Base-by-base conservation (phyloP, 1,140 invertebrate species). In the Tetramorium alpestre region DNA sequence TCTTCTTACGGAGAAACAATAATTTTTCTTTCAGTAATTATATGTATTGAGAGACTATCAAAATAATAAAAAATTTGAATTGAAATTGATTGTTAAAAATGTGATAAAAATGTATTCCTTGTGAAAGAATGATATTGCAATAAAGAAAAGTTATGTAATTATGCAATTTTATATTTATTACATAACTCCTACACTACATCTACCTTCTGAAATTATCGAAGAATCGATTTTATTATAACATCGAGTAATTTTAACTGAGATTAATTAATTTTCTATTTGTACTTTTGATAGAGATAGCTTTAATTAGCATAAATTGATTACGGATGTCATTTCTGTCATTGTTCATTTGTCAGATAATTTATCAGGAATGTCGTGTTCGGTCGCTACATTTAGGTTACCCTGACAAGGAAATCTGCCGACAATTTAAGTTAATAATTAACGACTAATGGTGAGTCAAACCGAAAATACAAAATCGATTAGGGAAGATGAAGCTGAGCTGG, bases 341-440 rank as follows among this genome's bases (percentile, higher is more conserved):
- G 38, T 69, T 85, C 81, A 73, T 69, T 86, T 86, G 54, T 78
- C 11, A 22, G 25, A 44, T 69, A 60, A 70, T 25, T 44, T 33
- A 4, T 33, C 33, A 41, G 8, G 1, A 76, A 85, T n/a, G 16
- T 49, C 77, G 16, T 25, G 10, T 56, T 25, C n/a, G 28, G 16
- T 51, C 25, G n/a, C 69, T 76, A n/a, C 38, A 70, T 56, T 75
- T 49, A 49, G 80, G 25, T 84, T 75, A 84, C n/a, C 62, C 28
- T 22, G 64, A 44, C 33, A 28, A 54, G 41, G 11, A 3, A 82
- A 82, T 82, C 22, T 44, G 38, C 25, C 67, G 65, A 44, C 51
- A 47, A 84, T 62, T 75, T 75, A 44, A 41, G 25, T 75, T 33
- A 84, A 60, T 84, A 60, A 62, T 73, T 75, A 84, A 75, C 1